phyloP scores from a whole-genome alignment of 53 echinoderm and acorn worm genomes.

The Henricia sp. region DNA sequence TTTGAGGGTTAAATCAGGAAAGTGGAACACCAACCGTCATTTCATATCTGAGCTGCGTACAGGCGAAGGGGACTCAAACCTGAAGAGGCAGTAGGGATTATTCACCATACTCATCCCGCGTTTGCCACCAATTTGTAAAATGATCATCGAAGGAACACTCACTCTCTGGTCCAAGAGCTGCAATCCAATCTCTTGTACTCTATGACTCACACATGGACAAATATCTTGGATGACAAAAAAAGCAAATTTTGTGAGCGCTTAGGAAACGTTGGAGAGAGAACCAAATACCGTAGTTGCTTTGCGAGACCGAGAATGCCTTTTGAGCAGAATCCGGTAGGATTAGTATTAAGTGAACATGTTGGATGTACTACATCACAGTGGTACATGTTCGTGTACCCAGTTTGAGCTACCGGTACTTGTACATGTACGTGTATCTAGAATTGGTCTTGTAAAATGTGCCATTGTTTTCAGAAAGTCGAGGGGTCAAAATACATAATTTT shows the following conservation, averaged over 20 bases:
- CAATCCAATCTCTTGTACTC: conserved; percentile 34
- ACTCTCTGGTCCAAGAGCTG: not conserved
- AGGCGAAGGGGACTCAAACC: not conserved
- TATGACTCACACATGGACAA: conserved; percentile 55
- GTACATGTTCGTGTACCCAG: too few species aligned
- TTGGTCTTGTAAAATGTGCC: too few species aligned
- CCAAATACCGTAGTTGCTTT: not conserved
- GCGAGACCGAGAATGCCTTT: not conserved
- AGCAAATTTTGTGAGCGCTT: not conserved
- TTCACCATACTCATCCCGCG: conserved; percentile 32
- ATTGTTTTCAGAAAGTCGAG: too few species aligned
- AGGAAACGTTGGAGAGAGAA: conserved; percentile 11
- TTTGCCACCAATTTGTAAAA: conserved; percentile 57
- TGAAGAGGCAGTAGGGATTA: conserved; percentile 35
- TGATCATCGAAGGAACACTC: conserved; percentile 48
- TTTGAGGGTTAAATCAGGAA: too few species aligned
- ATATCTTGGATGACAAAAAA: conserved; percentile 21
- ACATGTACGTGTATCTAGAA: too few species aligned
- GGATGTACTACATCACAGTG: too few species aligned
- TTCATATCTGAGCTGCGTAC: not conserved
- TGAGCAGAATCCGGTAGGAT: conserved; percentile 30
- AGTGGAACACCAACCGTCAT: not conserved
- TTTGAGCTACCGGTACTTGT: too few species aligned
- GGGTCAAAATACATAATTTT: too few species aligned
- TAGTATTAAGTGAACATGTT: too few species aligned